Base-by-base conservation (phyloP, 2,888 invertebrate species). In the Lithosia quadra region DNA sequence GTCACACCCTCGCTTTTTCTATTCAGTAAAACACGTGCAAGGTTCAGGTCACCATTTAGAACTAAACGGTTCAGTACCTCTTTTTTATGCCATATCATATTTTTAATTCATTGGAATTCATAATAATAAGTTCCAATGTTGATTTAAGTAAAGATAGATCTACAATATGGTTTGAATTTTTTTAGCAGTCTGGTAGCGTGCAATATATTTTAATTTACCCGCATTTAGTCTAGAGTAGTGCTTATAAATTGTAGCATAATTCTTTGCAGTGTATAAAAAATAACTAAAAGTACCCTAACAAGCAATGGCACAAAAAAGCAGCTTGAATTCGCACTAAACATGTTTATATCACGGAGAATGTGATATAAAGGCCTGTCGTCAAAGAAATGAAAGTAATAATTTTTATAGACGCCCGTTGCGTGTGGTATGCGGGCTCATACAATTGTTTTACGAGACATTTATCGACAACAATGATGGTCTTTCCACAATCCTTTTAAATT, bases 381-480 rank as follows among this genome's bases (percentile, higher is more conserved):
- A 75, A 72, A 71, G 75, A 71, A 74, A 79, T 80, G 79, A 78
- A 77, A 76, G 71, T 75, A 82, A 83, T 83, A 74, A 78, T 80
- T 80, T 82, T 85, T 83, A 86, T 83, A 72, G 81, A 80, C 72
- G 64, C 72, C 64, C 80, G 69, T 72, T 76, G 66, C 74, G 80
- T 78, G 83, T 78, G 83, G 84, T 78, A 87, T 88, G 85, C 86
- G 87, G 87, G 87, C 72, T 74, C 79, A 76, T 71, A 82, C 80
- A 77, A 83, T 83, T 73, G 77, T 80, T 85, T 84, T 78, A 84
- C 78, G 78, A 78, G 77, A 70, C 75, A 78, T 82, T 82, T 84
- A 84, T 82, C 78, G 76, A 81, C 82, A 77, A 81, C 78, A 78
- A 78, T 72, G 74, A 72, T 65, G 72, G 62, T 68, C 71, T 69